These are phyloP conservation scores for Ophthalmolycus amberensis DNA, from an alignment of 2,113 vertebrate genomes.

Conservation along the genomic window DNA sequence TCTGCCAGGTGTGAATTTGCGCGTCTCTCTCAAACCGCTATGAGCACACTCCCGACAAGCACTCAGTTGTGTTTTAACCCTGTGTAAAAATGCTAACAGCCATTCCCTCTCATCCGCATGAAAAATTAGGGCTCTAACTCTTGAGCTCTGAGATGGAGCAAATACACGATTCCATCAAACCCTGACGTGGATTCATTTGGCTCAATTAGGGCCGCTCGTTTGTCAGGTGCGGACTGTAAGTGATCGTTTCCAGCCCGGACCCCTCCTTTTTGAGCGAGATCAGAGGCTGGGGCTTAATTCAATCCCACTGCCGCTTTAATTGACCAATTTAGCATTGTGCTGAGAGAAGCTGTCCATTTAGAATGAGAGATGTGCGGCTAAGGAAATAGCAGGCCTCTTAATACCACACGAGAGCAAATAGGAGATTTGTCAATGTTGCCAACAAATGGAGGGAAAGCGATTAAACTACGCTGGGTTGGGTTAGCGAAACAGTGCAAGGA, in stretches of 20 bases:
- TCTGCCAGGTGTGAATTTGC: constrained; percentile 33
- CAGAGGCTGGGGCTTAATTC: constrained; percentile 80
- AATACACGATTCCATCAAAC: constrained; percentile 75
- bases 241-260: constrained; percentile 71
- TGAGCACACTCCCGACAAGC: constrained; percentile 30
- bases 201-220: constrained; percentile 79
- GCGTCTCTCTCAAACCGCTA: constrained; percentile 31
- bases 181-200: constrained; percentile 77
- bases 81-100: constrained; percentile 48
- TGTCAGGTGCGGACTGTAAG: constrained; percentile 74
- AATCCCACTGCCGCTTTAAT: constrained; percentile 83
- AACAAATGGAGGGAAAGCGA: constrained; percentile 71
- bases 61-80: constrained; percentile 66
- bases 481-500: constrained; percentile 51
- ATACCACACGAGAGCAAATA: constrained; percentile 73
- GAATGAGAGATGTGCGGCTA: constrained; percentile 78
- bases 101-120: constrained; percentile 45
- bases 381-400: constrained; percentile 79
- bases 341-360: constrained; percentile 83
- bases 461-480: constrained; percentile 60
- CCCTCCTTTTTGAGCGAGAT: constrained; percentile 74
- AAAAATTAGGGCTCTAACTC: constrained; percentile 69
- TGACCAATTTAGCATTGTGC: constrained; percentile 83
- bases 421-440: constrained; percentile 75
- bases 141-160: constrained; percentile 60